Evolutionary conservation across 1,140 invertebrate species (phyloP), one percentile per base, ranked within the genome.

Genomic region (Streblospio benedicti): DNA sequence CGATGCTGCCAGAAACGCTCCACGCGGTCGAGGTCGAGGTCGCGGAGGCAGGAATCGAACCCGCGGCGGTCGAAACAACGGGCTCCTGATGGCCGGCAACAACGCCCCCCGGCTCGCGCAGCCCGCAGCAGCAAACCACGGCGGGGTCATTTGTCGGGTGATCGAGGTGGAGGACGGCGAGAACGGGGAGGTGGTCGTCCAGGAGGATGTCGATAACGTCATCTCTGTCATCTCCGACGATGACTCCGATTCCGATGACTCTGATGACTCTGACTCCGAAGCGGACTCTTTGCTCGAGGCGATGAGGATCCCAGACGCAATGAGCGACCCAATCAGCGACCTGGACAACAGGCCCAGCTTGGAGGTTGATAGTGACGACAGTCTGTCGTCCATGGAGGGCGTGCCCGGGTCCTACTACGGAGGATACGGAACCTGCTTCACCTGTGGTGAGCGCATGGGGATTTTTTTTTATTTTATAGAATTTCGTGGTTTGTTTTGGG

Each of bases 401-500:
- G 66, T 60, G 1, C 35, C 32, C 23, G 64, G 53, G 4, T 63
- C 60, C 4, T 69, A 72, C 57, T 67, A 65, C 65, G 69, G 69
- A 44, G 51, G 51, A 27, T 66, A 65, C 61, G 68, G 69, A 16
- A 43, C 54, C 43, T 72, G 71, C 52, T 69, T 60, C 31, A 64
- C 35, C 49, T 72, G 69, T 69, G 69, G 70, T 71, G 56, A 62
- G 64, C 0, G 32, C 38, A 4, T 33, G 27, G 2, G 33, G 23
- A 20, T 23, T n/a, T 54, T 27, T n/a, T 49, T 33, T 25, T 27
- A 35, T 20, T 49, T 31, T 49, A 20, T 20, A 12, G 41, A 28
- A 51, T 25, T 30, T 5, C 18, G 41, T 0, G 30, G 18, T 16
- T 5, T 55, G 33, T n/a, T 5, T 33, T n/a, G n/a, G n/a, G n/a